A percentile compares a stretch with the other conserved stretches of the same genome.
Evolutionary conservation across 2,113 vertebrate species (phyloP).

Genomic region (Australoheros scitulus): DNA sequence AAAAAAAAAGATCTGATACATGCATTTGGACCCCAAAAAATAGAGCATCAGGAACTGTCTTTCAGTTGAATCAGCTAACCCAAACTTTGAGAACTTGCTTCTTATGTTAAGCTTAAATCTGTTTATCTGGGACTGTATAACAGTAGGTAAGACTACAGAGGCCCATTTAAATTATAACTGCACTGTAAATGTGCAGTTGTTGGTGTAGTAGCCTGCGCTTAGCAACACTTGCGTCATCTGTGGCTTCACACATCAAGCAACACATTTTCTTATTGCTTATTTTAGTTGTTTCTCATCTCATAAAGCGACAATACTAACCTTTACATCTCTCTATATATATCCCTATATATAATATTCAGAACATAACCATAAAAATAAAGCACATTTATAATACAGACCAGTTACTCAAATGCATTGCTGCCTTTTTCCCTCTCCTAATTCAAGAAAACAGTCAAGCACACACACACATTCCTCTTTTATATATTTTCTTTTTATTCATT

Average conservation of each 20-base stretch:
- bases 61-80: neutral
- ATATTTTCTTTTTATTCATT: constrained; percentile 48
- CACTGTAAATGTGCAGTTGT: neutral
- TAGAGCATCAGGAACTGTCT: rapidly evolving
- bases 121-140: neutral
- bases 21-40: neutral
- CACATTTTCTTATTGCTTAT: neutral
- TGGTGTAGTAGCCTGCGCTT: neutral
- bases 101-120: neutral
- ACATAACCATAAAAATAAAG: neutral
- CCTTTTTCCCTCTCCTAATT: neutral
- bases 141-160: neutral
- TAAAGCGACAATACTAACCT: neutral
- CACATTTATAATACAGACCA: rapidly evolving
- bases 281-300: neutral
- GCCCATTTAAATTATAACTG: neutral
- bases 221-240: neutral
- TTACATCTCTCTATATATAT: neutral
- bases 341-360: neutral
- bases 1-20: neutral
- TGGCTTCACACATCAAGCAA: neutral
- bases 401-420: neutral
- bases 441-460: neutral
- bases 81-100: too few relatives aligned
- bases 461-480: neutral